Conservation (phyloP, 2,888 invertebrate species). For the Noctua comes region DNA sequence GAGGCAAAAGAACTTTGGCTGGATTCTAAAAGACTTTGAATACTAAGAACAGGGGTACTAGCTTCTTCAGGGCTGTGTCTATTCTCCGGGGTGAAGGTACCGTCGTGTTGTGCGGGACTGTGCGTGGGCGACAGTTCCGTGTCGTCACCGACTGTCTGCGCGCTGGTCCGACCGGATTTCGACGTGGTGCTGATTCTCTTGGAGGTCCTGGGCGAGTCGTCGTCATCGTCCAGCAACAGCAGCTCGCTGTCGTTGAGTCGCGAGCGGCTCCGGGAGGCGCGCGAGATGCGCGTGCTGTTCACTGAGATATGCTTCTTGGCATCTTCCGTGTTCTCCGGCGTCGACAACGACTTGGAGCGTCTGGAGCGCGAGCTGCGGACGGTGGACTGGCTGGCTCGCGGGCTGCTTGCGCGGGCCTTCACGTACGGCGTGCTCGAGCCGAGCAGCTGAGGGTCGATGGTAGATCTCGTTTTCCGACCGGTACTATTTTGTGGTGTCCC, state of each 20-base stretch:
- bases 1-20: conserved; percentile 70
- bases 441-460: conserved; percentile 67
- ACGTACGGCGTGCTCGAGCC: conserved; percentile 80
- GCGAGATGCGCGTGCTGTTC: conserved; percentile 73
- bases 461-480: conserved; percentile 72
- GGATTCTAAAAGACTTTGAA: conserved; percentile 79
- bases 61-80: conserved; percentile 75
- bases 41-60: conserved; percentile 82
- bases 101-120: conserved; percentile 59
- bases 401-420: conserved; percentile 41
- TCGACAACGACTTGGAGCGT: conserved; percentile 71
- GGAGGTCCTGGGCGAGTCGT: conserved; percentile 73
- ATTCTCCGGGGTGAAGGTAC: conserved; percentile 79
- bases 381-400: conserved; percentile 13
- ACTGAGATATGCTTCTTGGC: conserved; percentile 71
- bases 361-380: conserved; percentile 57
- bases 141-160: neutral
- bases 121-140: conserved; percentile 14
- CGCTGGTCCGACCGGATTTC: conserved; percentile 38
- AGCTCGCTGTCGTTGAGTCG: conserved; percentile 78
- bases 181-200: conserved; percentile 61
- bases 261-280: conserved; percentile 75
- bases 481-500: conserved; percentile 71
- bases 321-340: conserved; percentile 76
- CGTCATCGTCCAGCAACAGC: conserved; percentile 69